These are phyloP conservation scores for Argyresthia albistria DNA, from an alignment of 2,888 invertebrate species.

Conservation along the genomic window DNA sequence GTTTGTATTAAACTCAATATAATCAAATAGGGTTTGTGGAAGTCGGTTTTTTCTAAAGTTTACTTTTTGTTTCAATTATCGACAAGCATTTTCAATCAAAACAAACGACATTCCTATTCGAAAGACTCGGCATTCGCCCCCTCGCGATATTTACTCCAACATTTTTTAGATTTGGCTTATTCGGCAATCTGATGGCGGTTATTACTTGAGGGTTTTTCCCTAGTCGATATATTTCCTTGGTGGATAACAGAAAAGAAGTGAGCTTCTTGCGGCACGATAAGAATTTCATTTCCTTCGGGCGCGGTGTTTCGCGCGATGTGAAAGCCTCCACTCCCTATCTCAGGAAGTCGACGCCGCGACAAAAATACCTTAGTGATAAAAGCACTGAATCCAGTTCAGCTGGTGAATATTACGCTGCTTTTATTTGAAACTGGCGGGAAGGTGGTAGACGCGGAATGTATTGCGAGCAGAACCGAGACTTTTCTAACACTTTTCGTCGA, in stretches of 20 bases:
- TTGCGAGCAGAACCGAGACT: not conserved
- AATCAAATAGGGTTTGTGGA: too few species aligned
- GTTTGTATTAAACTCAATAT: too few species aligned
- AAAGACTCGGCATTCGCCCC: not conserved
- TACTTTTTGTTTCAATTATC: too few species aligned
- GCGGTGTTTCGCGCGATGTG: constrained; percentile 20
- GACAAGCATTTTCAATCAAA: constrained; percentile 12
- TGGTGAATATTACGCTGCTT: constrained; percentile 26
- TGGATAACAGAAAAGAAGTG: constrained; percentile 62
- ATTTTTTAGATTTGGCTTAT: constrained; percentile 29
- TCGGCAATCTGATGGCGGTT: constrained; percentile 56
- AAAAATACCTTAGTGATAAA: constrained; percentile 69
- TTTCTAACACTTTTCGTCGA: too few species aligned
- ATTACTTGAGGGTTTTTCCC: constrained; percentile 40
- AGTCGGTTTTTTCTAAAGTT: too few species aligned
- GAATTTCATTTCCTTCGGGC: constrained; percentile 70
- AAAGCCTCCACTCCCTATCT: constrained; percentile 51
- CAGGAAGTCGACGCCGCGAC: constrained; percentile 53
- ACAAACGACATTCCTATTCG: constrained; percentile 3
- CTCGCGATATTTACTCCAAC: not conserved
- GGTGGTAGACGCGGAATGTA: constrained; percentile 10
- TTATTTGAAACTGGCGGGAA: constrained; percentile 18
- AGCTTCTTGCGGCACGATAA: constrained; percentile 65
- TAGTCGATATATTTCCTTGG: constrained; percentile 54
- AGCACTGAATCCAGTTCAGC: constrained; percentile 47